phyloP scores from a whole-genome alignment of 2,888 invertebrate genomes.

The Lasius fuliginosus region DNA sequence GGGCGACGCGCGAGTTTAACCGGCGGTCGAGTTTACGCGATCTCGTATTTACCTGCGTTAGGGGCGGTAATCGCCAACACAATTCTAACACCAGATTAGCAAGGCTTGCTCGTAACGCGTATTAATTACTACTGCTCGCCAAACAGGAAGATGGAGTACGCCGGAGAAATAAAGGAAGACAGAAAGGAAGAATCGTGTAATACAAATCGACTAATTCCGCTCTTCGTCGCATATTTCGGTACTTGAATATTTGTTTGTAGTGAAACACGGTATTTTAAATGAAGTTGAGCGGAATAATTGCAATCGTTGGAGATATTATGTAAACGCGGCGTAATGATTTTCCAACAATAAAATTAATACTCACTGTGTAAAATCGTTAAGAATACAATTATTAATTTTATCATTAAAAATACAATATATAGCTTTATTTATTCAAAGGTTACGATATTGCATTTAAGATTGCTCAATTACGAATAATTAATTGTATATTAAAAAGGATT shows the following conservation, averaged over 20 bases:
- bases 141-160: background rate
- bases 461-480: background rate
- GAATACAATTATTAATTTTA: constrained; percentile 9
- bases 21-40: constrained; percentile 53
- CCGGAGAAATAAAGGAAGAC: background rate
- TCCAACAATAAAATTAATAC: background rate
- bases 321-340: background rate
- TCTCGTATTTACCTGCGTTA: constrained; percentile 68
- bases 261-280: background rate
- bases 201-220: background rate
- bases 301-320: background rate
- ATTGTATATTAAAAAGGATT: background rate
- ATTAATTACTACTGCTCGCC: constrained; percentile 26
- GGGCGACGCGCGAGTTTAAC: constrained; percentile 62
- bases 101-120: constrained; percentile 15
- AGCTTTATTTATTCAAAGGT: background rate
- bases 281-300: background rate
- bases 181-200: background rate
- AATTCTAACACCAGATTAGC: constrained; percentile 60
- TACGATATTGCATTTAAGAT: background rate
- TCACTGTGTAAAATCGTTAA: background rate
- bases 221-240: background rate
- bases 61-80: constrained; percentile 63
- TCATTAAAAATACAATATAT: background rate
- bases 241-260: background rate